phyloP scores from a whole-genome alignment of 2,888 invertebrate genomes.

The Ichneumon xanthorius region DNA sequence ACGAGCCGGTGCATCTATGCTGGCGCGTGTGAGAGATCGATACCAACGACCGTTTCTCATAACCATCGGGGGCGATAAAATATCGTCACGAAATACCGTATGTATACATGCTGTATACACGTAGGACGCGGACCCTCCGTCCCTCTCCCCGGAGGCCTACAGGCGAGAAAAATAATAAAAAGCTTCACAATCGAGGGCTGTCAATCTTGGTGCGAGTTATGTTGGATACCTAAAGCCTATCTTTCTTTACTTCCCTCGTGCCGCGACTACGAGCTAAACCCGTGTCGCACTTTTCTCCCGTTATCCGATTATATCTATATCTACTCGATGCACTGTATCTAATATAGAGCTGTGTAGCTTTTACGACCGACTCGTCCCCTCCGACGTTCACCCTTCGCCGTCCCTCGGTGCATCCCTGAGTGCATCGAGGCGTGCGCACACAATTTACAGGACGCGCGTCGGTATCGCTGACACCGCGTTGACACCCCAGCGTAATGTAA shows the following conservation, averaged over 20 bases:
- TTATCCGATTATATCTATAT: constrained; percentile 48
- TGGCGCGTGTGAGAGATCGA: not conserved
- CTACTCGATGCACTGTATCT: constrained; percentile 1
- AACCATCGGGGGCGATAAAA: constrained; percentile 19
- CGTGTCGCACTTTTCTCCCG: constrained; percentile 19
- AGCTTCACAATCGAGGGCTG: constrained; percentile 55
- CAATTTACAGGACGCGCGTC: not conserved
- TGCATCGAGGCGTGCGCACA: constrained; percentile 1
- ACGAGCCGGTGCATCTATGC: not conserved
- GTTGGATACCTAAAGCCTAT: constrained; percentile 8
- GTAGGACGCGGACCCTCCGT: not conserved
- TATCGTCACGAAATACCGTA: constrained; percentile 32
- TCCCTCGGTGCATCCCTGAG: not conserved
- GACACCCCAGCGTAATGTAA: not conserved
- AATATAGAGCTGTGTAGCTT: constrained; percentile 22
- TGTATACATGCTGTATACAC: not conserved
- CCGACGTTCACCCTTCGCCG: constrained; percentile 16
- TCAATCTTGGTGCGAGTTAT: constrained; percentile 53
- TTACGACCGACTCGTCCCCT: constrained; percentile 29
- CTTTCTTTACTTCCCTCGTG: constrained; percentile 37
- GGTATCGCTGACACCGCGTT: not conserved
- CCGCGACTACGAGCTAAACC: not conserved
- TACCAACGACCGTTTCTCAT: constrained; percentile 11
- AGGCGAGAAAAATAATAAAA: constrained; percentile 46
- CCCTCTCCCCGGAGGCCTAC: not conserved